Base-by-base conservation (phyloP, 2,888 invertebrate species). In the Julus scanicus region DNA sequence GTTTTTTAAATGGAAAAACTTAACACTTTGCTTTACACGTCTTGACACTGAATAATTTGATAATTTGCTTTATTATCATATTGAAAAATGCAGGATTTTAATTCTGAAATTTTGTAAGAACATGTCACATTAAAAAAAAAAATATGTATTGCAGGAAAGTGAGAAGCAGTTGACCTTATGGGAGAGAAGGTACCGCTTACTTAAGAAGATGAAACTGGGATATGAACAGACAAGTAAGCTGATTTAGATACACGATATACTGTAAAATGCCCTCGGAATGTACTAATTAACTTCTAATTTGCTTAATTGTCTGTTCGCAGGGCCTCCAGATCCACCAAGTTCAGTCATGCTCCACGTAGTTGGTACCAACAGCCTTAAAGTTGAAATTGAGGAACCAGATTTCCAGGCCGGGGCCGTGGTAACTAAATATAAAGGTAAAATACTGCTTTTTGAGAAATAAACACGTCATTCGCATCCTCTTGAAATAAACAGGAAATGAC, bases 361-460 rank as follows among this genome's bases (percentile, higher is more conserved):
- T 88, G 95, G 94, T 91, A 95, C 93, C 89, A 95, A 95, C 89
- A 94, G 95, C 0, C 95, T 97, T 15, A 93, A 93, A 89, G 93
- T 95, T 49, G 94, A 94, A 89, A 95, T 96, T 91, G 94, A 95
- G 89, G 95, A 95, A 91, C 95, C 95, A 39, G 94, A 95, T 84
- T 93, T 93, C 89, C 93, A 93, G 90, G 97, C 96, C 91, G 95
- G 96, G 29, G 95, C 96, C 17, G 95, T 97, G 89, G 95, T 96
- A 90, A 98, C 98, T 63, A 97, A 97, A 93, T 98, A 96, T 92
- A 97, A 95, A 95, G 96, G 97, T 97, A 92, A 92, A 91, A 63
- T n/a, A 63, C 53, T 6, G 20, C 2, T n/a, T 63, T 48, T 63
- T n/a, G 2, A 63, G 17, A n/a, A 63, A 63, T 63, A 63, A 63